Evolutionary conservation across 2,888 invertebrate species (phyloP), one percentile per base, ranked within the genome.

Genomic region (Cosmopolites sordidus): DNA sequence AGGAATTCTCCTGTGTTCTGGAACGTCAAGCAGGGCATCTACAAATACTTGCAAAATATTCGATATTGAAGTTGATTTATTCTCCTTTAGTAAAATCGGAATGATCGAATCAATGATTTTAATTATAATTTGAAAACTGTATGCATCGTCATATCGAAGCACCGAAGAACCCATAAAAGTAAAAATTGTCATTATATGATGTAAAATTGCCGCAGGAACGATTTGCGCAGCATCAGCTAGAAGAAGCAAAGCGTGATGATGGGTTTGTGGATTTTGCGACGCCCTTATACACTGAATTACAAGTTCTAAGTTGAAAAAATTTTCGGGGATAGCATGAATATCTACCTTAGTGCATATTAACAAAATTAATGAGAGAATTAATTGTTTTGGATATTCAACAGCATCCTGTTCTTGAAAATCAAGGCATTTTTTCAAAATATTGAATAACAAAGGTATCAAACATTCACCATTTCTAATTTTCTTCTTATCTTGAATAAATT

Each of bases 101-200:
- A 97, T 83, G 22, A 97, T 82, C 0, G 90, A 91, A 64, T 93
- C 89, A 14, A 97, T 85, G 2, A 95, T 92, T 68, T 87, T 88
- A 0, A 86, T 83, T 48, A 97, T 94, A 16, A 97, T 88, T 72
- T 94, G 92, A 70, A 95, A 92, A 68, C 93, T 95, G 73, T 96
- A 96, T 0, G 89, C 87, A 66, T 97, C 95, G 69, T 98, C 97
- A 63, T 94, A 92, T 8, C 95, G 81, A 1, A 97, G 77, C 8
- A 98, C 86, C 0, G 92, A 92, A 0, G 89, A 89, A 1, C 98
- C 98, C 86, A 99, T 94, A 68, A 98, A 99, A 0, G 97, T 96
- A 70, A 99, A 99, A 63, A 99, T 91, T 16, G 93, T 87, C 85
- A 98, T 95, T 2, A 96, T 89, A 66, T 96, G 92, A 68, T 92